Percentiles rank a stretch among this genome's conserved stretches.
Evolutionary conservation across 2,797 vertebrate genomes (phyloP).

Genomic region (Spea hammondii): DNA sequence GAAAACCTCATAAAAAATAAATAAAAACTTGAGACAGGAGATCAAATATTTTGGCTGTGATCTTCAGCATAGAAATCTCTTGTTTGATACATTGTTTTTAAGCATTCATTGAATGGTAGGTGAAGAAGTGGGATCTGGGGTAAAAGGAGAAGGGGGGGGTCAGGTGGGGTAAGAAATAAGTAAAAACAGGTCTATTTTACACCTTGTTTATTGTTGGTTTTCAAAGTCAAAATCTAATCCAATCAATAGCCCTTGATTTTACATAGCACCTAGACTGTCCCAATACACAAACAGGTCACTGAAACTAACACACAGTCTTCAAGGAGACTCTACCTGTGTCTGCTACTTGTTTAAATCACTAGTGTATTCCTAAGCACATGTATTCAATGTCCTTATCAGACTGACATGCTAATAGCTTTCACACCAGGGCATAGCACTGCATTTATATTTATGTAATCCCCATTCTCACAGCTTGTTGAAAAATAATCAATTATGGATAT

Average conservation of each 20-base stretch:
- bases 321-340: slow-evolving; percentile 16
- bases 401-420: neutral
- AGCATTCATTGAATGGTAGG: too few species aligned
- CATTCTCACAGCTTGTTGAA: too few species aligned
- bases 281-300: slow-evolving; percentile 58
- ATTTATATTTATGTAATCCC: neutral
- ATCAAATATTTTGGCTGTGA: too few species aligned
- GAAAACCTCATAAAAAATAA: too few species aligned
- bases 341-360: neutral
- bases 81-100: too few species aligned
- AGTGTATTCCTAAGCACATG: neutral
- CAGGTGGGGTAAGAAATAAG: too few species aligned
- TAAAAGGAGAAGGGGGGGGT: too few species aligned
- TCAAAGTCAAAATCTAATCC: slow-evolving; percentile 60
- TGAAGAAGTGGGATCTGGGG: too few species aligned
- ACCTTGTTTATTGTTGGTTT: slow-evolving; percentile 52
- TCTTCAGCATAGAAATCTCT: too few species aligned
- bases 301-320: neutral
- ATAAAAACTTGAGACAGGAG: too few species aligned
- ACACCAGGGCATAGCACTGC: neutral
- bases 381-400: neutral
- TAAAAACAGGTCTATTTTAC: slow-evolving; percentile 32
- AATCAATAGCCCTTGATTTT: slow-evolving; percentile 63
- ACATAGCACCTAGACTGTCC: slow-evolving; percentile 40
- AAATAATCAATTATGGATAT: too few species aligned